Evolutionary conservation across 2,888 invertebrate genomes (phyloP).

Genomic region (Cataglyphis livida): DNA sequence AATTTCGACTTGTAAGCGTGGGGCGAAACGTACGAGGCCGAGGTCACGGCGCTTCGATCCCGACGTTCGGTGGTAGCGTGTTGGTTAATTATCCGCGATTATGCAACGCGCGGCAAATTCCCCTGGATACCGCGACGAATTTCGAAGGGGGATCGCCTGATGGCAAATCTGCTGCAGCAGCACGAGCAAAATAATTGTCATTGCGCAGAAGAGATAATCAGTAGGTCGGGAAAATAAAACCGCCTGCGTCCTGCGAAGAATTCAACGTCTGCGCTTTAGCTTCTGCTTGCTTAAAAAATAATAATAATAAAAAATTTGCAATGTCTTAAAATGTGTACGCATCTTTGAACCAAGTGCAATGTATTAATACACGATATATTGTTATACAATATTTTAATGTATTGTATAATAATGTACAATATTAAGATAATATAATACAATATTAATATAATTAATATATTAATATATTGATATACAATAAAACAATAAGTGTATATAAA

Average conservation of each 20-base stretch:
- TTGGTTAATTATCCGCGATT: conserved; percentile 72
- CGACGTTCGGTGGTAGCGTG: conserved; percentile 10
- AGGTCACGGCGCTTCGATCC: not conserved
- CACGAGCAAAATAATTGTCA: conserved; percentile 74
- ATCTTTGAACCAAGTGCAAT: not conserved
- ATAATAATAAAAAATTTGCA: not conserved
- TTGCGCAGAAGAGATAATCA: conserved; percentile 59
- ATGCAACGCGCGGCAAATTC: conserved; percentile 67
- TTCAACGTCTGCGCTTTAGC: not conserved
- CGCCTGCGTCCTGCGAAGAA: not conserved
- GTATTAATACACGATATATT: not conserved
- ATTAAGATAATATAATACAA: not conserved
- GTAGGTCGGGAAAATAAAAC: conserved; percentile 2
- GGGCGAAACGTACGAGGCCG: conserved; percentile 11
- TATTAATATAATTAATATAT: not conserved
- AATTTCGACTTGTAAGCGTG: conserved; percentile 33
- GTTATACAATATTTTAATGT: too few relatives aligned
- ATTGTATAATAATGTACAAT: too few relatives aligned
- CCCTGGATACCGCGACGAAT: conserved; percentile 61
- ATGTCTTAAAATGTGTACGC: not conserved
- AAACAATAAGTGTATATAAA: too few relatives aligned
- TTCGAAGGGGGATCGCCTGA: conserved; percentile 61
- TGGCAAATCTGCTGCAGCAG: conserved; percentile 50
- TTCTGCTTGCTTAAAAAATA: not conserved
- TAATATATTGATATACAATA: too few relatives aligned